These are phyloP conservation scores for Strigops habroptila DNA, from an alignment of 2,113 vertebrate species.

Conservation along the genomic window DNA sequence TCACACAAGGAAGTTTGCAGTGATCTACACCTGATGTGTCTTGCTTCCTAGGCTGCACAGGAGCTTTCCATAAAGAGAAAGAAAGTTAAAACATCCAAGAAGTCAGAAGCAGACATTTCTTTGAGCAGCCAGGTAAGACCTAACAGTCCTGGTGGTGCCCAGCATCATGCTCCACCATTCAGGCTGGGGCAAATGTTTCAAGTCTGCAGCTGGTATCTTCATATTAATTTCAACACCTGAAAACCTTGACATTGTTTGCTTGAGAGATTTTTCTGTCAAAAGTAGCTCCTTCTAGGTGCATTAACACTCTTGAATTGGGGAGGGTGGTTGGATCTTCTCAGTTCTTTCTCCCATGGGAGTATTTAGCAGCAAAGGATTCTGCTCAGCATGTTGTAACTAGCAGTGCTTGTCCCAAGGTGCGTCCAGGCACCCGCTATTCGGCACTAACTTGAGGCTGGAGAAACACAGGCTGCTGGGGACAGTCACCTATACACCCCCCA, in stretches of 20 bases:
- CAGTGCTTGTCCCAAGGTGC: background rate
- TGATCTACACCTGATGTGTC: background rate
- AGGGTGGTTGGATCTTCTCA: background rate
- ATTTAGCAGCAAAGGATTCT: background rate
- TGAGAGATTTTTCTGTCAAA: background rate
- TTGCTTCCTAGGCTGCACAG: conserved; percentile 60
- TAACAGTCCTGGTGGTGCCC: background rate
- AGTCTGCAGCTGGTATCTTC: background rate
- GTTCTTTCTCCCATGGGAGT: background rate
- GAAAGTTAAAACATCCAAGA: background rate
- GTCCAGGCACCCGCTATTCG: background rate
- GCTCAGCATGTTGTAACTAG: rapidly evolving
- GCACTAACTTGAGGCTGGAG: background rate
- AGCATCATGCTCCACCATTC: rapidly evolving
- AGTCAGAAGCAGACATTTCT: background rate
- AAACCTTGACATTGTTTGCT: background rate
- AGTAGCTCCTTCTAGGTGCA: background rate
- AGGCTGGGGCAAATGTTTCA: background rate
- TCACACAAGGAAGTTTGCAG: background rate
- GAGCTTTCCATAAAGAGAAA: background rate
- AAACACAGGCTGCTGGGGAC: background rate
- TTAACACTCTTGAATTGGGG: rapidly evolving
- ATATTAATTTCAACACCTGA: background rate
- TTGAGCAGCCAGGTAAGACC: conserved; percentile 64
- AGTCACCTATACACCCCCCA: background rate